Conservation (phyloP, 64 coral and sea anemone genomes). For the Stichodactyla mertensii region DNA sequence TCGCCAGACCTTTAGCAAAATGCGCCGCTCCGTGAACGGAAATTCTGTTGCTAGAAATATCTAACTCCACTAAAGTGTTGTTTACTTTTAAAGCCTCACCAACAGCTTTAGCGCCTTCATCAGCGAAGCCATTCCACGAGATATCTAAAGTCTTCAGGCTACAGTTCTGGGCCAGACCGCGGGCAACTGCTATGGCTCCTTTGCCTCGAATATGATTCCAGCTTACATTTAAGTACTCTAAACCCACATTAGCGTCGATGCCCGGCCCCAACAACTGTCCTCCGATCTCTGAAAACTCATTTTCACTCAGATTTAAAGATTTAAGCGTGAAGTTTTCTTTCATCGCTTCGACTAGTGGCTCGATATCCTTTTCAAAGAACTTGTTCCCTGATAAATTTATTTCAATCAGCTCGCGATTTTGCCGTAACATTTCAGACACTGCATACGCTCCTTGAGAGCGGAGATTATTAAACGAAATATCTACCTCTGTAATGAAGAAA, state of each 20-base stretch:
- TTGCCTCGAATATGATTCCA: slow-evolving; percentile 83
- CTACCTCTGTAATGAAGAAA: slow-evolving; percentile 82
- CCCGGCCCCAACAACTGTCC: slow-evolving; percentile 83
- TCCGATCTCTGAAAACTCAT: slow-evolving; percentile 64
- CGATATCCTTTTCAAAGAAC: slow-evolving; percentile 76
- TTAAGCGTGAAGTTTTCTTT: slow-evolving; percentile 90
- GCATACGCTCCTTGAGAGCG: slow-evolving; percentile 93
- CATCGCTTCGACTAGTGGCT: slow-evolving; percentile 89
- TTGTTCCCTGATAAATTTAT: slow-evolving; percentile 75
- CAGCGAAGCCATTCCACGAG: slow-evolving; percentile 93
- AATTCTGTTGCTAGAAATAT: slow-evolving; percentile 78
- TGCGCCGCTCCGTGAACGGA: slow-evolving; percentile 47
- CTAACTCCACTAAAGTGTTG: slow-evolving; percentile 67
- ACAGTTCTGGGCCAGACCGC: slow-evolving; percentile 63
- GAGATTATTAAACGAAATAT: slow-evolving; percentile 85
- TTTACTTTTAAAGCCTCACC: slow-evolving; percentile 67
- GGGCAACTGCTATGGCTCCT: slow-evolving; percentile 64
- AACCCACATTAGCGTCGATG: slow-evolving; percentile 78
- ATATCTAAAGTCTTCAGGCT: slow-evolving; percentile 73
- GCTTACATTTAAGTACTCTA: slow-evolving; percentile 86
- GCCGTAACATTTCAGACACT: slow-evolving; percentile 74
- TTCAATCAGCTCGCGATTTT: slow-evolving; percentile 80
- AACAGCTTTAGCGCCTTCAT: slow-evolving; percentile 69
- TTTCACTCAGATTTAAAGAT: slow-evolving; percentile 76
- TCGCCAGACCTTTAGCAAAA: slow-evolving; percentile 56